These are phyloP conservation scores for Larimichthys crocea DNA, from an alignment of 2,113 vertebrate species.

Conservation along the genomic window DNA sequence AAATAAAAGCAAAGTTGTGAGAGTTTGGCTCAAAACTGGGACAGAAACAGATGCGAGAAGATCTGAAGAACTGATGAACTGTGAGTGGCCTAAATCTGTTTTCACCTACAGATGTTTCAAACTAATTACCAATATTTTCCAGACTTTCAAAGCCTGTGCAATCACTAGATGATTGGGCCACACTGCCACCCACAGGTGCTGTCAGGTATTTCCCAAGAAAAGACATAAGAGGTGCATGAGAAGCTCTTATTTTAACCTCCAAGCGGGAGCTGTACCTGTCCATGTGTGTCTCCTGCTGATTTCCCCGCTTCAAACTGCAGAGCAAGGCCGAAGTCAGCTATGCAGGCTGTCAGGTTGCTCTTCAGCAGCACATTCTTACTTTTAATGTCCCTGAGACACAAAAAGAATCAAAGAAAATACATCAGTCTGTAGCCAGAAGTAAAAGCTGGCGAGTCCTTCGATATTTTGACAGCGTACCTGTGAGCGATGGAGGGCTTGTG, in stretches of 20 bases:
- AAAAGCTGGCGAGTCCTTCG: neutral
- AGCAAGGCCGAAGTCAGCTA: conserved; percentile 97
- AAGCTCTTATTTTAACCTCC: neutral
- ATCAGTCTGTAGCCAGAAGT: neutral
- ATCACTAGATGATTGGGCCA: neutral
- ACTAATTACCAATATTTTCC: neutral
- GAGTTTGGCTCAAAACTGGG: no score
- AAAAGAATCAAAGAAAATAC: neutral
- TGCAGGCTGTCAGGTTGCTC: conserved; percentile 93
- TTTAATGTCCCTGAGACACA: conserved; percentile 93
- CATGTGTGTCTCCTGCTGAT: conserved; percentile 96
- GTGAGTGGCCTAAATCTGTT: neutral
- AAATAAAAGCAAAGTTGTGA: no score
- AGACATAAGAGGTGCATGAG: no score
- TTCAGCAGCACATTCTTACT: conserved; percentile 98
- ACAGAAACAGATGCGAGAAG: neutral
- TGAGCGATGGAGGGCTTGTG: conserved; percentile 98
- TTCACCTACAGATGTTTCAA: neutral
- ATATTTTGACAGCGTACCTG: conserved; percentile 79
- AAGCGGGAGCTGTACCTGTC: conserved; percentile 85
- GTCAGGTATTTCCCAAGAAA: neutral
- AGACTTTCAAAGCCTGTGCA: neutral
- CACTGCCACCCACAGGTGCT: neutral
- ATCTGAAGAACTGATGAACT: neutral
- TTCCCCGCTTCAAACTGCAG: conserved; percentile 98